Percentiles rank a stretch among this genome's conserved stretches.
Evolutionary conservation across 2,888 invertebrate species (phyloP).

Genomic region (Corythucha ciliata): DNA sequence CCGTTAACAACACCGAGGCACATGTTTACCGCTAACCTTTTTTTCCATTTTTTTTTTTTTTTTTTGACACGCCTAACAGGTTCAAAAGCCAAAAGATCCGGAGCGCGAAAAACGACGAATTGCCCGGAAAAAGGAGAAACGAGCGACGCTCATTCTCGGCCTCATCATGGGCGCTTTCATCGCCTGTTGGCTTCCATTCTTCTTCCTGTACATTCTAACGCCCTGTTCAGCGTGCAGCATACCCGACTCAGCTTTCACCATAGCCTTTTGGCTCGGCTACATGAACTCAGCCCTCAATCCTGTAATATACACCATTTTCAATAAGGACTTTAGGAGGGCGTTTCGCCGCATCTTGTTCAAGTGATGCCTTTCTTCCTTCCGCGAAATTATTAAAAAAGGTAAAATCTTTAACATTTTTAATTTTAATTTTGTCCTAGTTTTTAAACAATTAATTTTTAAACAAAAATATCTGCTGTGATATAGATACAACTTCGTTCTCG

Average conservation of each 20-base stretch:
- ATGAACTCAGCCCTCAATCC: conserved; percentile 95
- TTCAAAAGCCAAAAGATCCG: conserved; percentile 79
- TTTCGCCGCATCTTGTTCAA: conserved; percentile 92
- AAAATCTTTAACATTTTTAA: conserved; percentile 4
- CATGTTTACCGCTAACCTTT: too few relatives aligned
- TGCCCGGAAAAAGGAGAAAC: conserved; percentile 89
- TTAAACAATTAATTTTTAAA: not conserved
- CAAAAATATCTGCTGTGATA: conserved; percentile 24
- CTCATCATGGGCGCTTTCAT: conserved; percentile 98
- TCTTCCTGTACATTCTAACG: conserved; percentile 81
- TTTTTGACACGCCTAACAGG: too few relatives aligned
- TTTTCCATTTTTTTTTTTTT: not conserved
- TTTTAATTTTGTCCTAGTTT: too few relatives aligned
- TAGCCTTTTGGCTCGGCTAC: conserved; percentile 94
- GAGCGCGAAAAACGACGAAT: conserved; percentile 87
- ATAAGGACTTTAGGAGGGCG: conserved; percentile 92
- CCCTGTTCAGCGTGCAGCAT: conserved; percentile 68
- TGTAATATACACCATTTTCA: conserved; percentile 93
- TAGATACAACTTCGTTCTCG: not conserved
- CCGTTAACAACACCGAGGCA: too few relatives aligned
- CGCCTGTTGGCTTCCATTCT: conserved; percentile 97
- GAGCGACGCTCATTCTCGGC: conserved; percentile 92
- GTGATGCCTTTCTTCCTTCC: conserved; percentile 26
- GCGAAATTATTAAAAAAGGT: too few relatives aligned
- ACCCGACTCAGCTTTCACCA: conserved; percentile 75